Evolutionary conservation across 1,140 invertebrate genomes (phyloP), one percentile per base, ranked within the genome.

Genomic region (Brachystomella parvula): DNA sequence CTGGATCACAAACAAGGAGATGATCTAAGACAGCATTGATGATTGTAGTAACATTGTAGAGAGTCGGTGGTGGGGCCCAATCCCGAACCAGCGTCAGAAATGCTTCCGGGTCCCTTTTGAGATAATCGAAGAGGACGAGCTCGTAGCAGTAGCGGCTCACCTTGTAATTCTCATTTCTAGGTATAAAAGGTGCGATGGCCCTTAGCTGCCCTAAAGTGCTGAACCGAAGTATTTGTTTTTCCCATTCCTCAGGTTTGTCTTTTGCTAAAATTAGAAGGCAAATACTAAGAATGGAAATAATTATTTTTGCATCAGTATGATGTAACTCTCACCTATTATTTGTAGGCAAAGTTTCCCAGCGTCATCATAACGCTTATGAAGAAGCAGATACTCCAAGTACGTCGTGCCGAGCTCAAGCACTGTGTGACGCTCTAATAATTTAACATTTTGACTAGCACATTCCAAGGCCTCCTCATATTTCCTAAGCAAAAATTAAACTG

Each of bases 191-290:
- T 74, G 91, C 91, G 15, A 99, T 85, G 1, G 88, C 85, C 73
- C 91, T 81, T 12, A 98, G 78, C 72, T 95, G 89, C 70, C 90
- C 85, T 2, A 89, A 85, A 73, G 86, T 83, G 12, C 87, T 87
- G 82, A 99, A 99, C 79, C 94, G 92, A 64, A 89, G 87, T 30
- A 98, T 83, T 79, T 96, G 89, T 74, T 89, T 89, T 78, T 98
- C 94, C 96, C 96, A 99, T 21, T 92, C 80, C 39, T 85, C 82
- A 79, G 47, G 57, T 30, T 92, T 92, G 74, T 95, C 88, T 67
- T 86, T 86, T 15, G 87, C 88, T 75, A 87, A 87, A 47, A 59
- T 56, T 47, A 68, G 26, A 39, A 6, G 35, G 6, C 19, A 6
- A 6, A 39, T 9, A 19, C 19, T 39, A 39, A 39, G 35, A 39